Conservation (phyloP, 1,140 invertebrate genomes). For the Anagrus nilaparvatae region DNA sequence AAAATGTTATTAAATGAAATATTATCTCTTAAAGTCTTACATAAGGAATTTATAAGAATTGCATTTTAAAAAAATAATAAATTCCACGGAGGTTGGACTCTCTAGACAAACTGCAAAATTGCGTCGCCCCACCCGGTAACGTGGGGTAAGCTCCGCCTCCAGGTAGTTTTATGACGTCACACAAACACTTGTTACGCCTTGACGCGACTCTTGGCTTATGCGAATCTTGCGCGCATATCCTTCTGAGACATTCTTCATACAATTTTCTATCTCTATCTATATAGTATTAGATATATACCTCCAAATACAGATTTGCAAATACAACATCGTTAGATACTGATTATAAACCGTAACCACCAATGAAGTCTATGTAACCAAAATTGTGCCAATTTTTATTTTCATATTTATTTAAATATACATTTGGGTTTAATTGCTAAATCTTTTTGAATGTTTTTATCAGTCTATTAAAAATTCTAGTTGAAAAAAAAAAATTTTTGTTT, state of each 20-base stretch:
- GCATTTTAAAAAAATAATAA: too few relatives aligned
- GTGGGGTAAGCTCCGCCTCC: constrained; percentile 36
- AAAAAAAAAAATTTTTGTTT: too few relatives aligned
- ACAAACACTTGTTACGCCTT: constrained; percentile 43
- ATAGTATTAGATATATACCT: background rate
- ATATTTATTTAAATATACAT: too few relatives aligned
- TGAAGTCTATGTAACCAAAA: too few relatives aligned
- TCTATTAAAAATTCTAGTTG: too few relatives aligned
- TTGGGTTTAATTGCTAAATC: too few relatives aligned
- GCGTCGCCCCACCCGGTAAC: constrained; percentile 28
- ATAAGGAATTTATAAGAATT: background rate
- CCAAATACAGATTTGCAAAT: background rate
- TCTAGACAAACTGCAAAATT: constrained; percentile 18
- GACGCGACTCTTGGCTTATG: constrained; percentile 4
- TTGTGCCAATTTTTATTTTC: too few relatives aligned
- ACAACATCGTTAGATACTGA: too few relatives aligned
- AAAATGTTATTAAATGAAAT: background rate
- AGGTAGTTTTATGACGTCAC: constrained; percentile 36
- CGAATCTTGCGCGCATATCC: background rate
- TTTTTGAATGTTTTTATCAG: too few relatives aligned
- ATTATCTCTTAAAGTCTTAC: background rate
- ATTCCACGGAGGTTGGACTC: background rate
- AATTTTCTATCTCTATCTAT: background rate
- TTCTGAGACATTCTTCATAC: background rate
- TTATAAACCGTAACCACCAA: too few relatives aligned